These are phyloP conservation scores for Ditylenchus weischeri DNA, from an alignment of 2,888 invertebrate species.

Conservation along the genomic window DNA sequence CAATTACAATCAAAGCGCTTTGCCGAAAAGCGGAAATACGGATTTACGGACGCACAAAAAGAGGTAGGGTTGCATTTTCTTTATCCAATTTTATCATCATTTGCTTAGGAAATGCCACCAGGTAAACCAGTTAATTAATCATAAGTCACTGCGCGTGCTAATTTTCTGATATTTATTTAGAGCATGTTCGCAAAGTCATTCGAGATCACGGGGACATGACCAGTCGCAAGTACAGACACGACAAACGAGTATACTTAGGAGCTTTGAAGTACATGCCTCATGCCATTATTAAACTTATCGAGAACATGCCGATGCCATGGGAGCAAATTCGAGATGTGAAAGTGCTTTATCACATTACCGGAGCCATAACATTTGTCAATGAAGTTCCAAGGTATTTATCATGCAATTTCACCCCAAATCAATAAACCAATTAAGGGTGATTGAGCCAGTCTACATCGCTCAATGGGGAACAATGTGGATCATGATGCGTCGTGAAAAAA, in stretches of 20 bases:
- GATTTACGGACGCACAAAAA: constrained; percentile 97
- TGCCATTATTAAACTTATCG: constrained; percentile 94
- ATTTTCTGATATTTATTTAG: constrained; percentile 59
- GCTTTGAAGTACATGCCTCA: constrained; percentile 99
- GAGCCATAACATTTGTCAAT: constrained; percentile 98
- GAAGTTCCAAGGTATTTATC: constrained; percentile 77
- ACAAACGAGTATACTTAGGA: constrained; percentile 94
- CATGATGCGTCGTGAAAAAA: constrained; percentile 91
- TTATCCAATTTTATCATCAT: too few relatives aligned
- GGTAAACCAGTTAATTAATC: constrained; percentile 33
- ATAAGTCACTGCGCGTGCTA: background rate
- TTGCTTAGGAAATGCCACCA: constrained; percentile 82
- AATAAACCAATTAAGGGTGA: constrained; percentile 69
- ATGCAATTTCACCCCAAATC: too few relatives aligned
- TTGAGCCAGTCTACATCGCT: constrained; percentile 97
- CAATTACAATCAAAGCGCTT: constrained; percentile 97
- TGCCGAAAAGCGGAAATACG: constrained; percentile 95
- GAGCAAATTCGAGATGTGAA: constrained; percentile 98
- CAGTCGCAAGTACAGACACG: constrained; percentile 94
- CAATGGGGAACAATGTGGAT: constrained; percentile 99
- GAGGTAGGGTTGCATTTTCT: constrained; percentile 63
- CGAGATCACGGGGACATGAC: constrained; percentile 99
- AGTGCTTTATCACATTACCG: constrained; percentile 93
- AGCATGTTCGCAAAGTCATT: constrained; percentile 96
- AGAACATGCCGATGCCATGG: constrained; percentile 99